Base-by-base conservation (phyloP, 2,797 vertebrate species). In the Muscicapa comitata region DNA sequence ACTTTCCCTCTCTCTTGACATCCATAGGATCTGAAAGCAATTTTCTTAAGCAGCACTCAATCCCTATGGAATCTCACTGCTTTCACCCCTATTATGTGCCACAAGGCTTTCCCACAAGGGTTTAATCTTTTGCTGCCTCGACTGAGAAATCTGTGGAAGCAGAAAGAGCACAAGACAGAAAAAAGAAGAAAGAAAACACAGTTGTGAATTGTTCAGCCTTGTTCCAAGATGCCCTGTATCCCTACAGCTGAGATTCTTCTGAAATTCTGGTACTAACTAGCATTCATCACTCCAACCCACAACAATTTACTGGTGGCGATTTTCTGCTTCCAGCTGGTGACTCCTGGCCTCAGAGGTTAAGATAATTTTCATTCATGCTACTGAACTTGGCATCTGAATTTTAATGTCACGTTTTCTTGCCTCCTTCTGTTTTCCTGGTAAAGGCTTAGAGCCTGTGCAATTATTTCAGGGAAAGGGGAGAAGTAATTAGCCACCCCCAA, bases 321-420 rank as follows among this genome's bases (percentile, higher is more conserved):
- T 97, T 98, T 97, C 91, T 9, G 47, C 96, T 96, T 97, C 95
- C 97, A 97, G 96, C 97, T 97, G 97, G 97, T 86, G 95, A 96
- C 91, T 96, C 83, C 88, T 96, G 91, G 92, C 94, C 95, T 95
- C 65, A 81, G 95, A 97, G 91, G 95, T 97, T 96, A 97, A 92
- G 93, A 96, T 71, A 95, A 86, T 96, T 98, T 97, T 97, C 80
- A 91, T 93, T 94, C 90, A 83, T 88, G 96, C 97, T 97, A 96
- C 96, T 96, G 96, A 97, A 97, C 77, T 97, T 98, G 96, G 96
- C 96, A 87, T 97, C 78, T 86, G 63, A 95, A 88, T 90, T 89
- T 97, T 88, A 96, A 94, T 93, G 86, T 92, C 72, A 95, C 51
- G 19, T 42, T 88, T 96, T 94, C 94, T 94, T 86, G 67, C 79